These are phyloP conservation scores for Loris lydekkerianus DNA, from an alignment of 2,797 vertebrate genomes.

Conservation along the genomic window DNA sequence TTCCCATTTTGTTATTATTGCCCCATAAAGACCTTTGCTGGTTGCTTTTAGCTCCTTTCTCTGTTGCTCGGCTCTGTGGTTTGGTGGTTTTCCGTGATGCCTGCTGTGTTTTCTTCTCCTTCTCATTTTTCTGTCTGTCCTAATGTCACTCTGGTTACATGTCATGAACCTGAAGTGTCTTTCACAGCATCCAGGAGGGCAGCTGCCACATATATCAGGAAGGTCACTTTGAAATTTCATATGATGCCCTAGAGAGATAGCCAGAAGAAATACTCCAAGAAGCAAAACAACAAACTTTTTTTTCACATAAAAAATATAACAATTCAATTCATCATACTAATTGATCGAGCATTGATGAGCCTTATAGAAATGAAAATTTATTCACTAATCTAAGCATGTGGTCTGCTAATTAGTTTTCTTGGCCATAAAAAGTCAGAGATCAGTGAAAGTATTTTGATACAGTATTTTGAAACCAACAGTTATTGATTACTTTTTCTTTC, in stretches of 20 bases:
- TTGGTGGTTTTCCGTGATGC: not conserved
- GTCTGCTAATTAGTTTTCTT: not conserved
- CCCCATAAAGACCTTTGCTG: not conserved
- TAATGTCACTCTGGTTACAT: not conserved
- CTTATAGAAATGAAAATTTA: not conserved
- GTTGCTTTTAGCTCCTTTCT: not conserved
- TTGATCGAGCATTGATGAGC: not conserved
- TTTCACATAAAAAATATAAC: not conserved
- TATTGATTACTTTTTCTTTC: constrained; percentile 18
- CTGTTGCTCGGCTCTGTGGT: not conserved
- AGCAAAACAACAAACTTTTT: not conserved
- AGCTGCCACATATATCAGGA: not conserved
- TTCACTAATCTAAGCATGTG: constrained; percentile 27
- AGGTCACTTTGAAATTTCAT: not conserved
- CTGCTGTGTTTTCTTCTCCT: not conserved
- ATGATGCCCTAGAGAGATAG: not conserved
- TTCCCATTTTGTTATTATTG: not conserved
- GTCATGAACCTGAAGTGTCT: not conserved
- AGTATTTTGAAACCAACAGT: not conserved
- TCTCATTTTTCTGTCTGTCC: not conserved
- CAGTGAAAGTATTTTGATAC: not conserved
- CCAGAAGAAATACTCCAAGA: not conserved
- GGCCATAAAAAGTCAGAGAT: not conserved
- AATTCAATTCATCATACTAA: not conserved
- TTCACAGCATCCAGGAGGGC: no score